Evolutionary conservation across 2,113 vertebrate genomes (phyloP), one percentile per base, ranked within the genome.

Genomic region (Eubucco bourcierii): DNA sequence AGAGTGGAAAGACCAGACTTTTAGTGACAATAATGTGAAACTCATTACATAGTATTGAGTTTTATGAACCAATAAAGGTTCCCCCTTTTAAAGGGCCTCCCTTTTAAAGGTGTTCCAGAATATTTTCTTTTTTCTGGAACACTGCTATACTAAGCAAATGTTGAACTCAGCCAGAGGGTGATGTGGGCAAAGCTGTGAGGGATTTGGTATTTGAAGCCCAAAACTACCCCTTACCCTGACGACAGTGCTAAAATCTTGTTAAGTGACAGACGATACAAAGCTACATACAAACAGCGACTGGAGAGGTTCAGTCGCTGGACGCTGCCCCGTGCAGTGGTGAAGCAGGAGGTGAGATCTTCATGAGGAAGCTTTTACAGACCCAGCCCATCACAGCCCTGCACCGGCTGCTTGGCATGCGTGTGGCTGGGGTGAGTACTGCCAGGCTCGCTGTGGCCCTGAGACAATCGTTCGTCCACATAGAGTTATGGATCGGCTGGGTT

Each of bases 151-250:
- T 1, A 14, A 73, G 50, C 59, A 53, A 34, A 31, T 2, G 6
- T 7, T 28, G 33, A 29, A 15, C 31, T 65, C 16, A 0, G 1
- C 7, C 3, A 33, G 2, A 1, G 2, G 60, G 60, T 37, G 56
- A 52, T 7, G 39, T 1, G 3, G 15, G 4, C 21, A 6, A 56
- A 24, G 64, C 64, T 28, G 1, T 0, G 0, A 29, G 0, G n/a
- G 41, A 6, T 47, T 20, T 27, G 44, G 15, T 1, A 19, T 31
- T 24, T 52, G 50, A 60, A 46, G 60, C 55, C 67, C 27, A 0
- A 33, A 39, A 2, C 24, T 29, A 21, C 10, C 29, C 4, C 46
- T 4, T 50, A 1, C 52, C 5, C 1, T 0, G 1, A 3, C 1
- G 33, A 6, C 2, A 8, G 39, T 1, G 15, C 16, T 34, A 9